Evolutionary conservation across 2,888 invertebrate genomes (phyloP).

Genomic region (Ariolimax columbianus): DNA sequence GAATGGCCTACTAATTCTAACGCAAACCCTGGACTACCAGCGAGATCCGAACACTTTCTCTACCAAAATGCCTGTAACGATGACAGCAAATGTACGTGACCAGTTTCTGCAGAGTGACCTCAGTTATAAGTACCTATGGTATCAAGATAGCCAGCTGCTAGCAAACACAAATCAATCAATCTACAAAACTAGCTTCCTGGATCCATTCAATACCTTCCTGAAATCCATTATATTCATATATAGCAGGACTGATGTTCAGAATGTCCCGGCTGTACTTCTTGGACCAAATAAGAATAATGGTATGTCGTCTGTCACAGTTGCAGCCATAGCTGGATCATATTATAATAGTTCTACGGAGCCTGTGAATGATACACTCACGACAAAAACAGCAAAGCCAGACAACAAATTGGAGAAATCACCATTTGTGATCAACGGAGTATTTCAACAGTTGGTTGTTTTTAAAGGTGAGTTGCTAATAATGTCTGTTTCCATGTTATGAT

Average conservation of each 20-base stretch:
- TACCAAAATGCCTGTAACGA: conserved; percentile 49
- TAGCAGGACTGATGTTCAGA: no score
- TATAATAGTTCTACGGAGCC: not conserved
- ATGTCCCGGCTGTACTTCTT: not conserved
- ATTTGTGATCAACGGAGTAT: not conserved
- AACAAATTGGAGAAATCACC: not conserved
- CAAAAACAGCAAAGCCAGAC: not conserved
- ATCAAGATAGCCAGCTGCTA: not conserved
- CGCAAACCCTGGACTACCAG: conserved; percentile 54
- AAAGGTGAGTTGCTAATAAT: conserved; percentile 25
- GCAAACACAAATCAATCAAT: not conserved
- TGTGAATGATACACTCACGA: not conserved
- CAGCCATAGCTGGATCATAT: not conserved
- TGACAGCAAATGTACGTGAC: conserved; percentile 57
- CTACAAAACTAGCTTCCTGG: not conserved
- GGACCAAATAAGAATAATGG: no score
- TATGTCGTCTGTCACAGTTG: not conserved
- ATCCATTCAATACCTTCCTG: not conserved
- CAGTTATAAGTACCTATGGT: conserved; percentile 51
- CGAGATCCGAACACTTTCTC: conserved; percentile 53
- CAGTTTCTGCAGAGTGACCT: conserved; percentile 47
- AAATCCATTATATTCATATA: not conserved
- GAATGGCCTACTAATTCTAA: conserved; percentile 55
- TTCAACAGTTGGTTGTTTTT: conserved; percentile 3
- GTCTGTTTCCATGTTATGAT: not conserved